Evolutionary conservation across 1,140 invertebrate genomes (phyloP).

Genomic region (Euschistus heros): DNA sequence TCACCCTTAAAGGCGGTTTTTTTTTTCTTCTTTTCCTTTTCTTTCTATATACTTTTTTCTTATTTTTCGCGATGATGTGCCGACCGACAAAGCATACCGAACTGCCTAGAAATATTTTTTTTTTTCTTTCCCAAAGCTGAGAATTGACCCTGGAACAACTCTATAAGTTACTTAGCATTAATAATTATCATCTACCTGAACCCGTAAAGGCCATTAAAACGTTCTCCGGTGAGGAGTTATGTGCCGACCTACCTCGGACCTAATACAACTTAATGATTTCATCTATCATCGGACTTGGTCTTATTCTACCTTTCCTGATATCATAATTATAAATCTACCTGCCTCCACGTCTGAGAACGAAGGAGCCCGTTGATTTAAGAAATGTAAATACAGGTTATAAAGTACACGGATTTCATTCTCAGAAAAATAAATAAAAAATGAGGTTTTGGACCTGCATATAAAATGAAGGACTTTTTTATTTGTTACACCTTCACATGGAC

Average conservation of each 20-base stretch:
- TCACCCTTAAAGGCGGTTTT: constrained; percentile 8
- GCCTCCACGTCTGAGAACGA: too few species aligned
- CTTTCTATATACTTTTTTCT: neutral
- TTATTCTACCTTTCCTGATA: neutral
- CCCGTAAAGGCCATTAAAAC: constrained; percentile 5
- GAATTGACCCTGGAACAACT: constrained; percentile 11
- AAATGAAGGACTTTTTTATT: too few species aligned
- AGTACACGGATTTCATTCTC: too few species aligned
- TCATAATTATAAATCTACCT: too few species aligned
- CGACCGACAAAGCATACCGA: constrained; percentile 2
- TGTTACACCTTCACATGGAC: too few species aligned
- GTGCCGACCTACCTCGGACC: neutral
- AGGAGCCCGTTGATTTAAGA: too few species aligned
- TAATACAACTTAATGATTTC: constrained; percentile 15
- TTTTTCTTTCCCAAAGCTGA: too few species aligned
- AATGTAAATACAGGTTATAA: too few species aligned
- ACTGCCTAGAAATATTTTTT: neutral
- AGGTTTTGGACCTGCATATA: too few species aligned
- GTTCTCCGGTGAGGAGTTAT: neutral
- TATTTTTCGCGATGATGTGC: constrained; percentile 1
- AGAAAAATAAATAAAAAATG: too few species aligned
- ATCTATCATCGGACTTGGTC: constrained; percentile 8
- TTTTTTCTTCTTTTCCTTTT: neutral
- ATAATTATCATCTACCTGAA: constrained; percentile 11
- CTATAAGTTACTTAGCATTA: constrained; percentile 3